Base-by-base conservation (phyloP, 1,140 invertebrate species). In the Delia radicum region DNA sequence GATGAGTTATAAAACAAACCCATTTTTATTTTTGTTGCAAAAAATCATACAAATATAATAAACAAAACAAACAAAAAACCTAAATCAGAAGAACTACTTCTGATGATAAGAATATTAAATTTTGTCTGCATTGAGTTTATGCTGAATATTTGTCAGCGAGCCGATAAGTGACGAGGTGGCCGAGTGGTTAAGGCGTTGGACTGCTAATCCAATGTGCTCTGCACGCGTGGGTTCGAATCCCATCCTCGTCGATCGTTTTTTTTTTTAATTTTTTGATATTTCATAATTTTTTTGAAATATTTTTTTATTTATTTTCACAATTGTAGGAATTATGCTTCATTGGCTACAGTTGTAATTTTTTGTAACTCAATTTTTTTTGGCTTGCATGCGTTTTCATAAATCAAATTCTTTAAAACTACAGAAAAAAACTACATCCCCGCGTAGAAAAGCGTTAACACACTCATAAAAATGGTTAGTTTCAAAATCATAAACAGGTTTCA, bases 101-200 rank as follows among this genome's bases (percentile, higher is more conserved):
- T 55, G 7, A 13, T 55, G 48, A 55, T 55, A 55, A 55, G 48
- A 24, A 55, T 37, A 21, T 7, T 18, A 21, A 7, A 10, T 24
- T 55, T 24, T 24, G 48, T 8, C n/a, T 24, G 48, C 21, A 21
- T 55, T 18, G 18, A 4, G 48, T 55, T 55, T 55, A 10, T 55
- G 1, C 24, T 55, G 48, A 55, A 18, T 18, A 21, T 55, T 55
- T 55, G 48, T 55, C 48, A 55, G n/a, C 18, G 2, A 8, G 2
- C 24, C 24, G 18, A 21, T 21, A 69, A 24, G 65, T 79, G 92
- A 93, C 92, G 92, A 93, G 92, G 92, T 93, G 93, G 92, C 92
- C 92, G 92, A 94, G 93, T 93, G 92, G 92, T 93, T 94, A 93
- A 93, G 93, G 92, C 92, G 92, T 93, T 93, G 92, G 92, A 93